Base-by-base conservation (phyloP, 2,888 invertebrate genomes). In the Clanis bilineata region DNA sequence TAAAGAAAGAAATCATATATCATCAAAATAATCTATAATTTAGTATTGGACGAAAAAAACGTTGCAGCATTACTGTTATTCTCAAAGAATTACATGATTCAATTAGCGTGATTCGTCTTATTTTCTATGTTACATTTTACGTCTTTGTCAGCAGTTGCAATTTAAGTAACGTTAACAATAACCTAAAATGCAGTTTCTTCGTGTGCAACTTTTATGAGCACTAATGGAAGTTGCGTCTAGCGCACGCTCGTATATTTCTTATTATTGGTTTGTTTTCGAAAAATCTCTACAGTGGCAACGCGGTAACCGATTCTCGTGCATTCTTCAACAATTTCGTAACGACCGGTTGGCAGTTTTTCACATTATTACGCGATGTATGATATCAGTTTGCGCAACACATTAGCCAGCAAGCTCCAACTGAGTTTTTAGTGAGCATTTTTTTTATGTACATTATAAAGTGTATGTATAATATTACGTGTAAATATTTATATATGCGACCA, bases 391-490 rank as follows among this genome's bases (percentile, higher is more conserved):
- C 63, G 65, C 63, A 71, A 71, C 44, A 56, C 44, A 61, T 70
- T 71, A 67, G 61, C 69, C 65, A 58, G 63, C 62, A 71, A 58
- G 47, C 55, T 62, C 39, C 62, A 64, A 63, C 63, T 70, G 65
- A 57, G 61, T 59, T 67, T 60, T 56, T 38, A 56, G 36, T 38
- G 23, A 56, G 38, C 38, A 56, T 21, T 55, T 23, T 54, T n/a
- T 56, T 56, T 56, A 56, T 21, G 55, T 56, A 56, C 55, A 23
- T 55, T 55, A 38, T 56, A 56, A 56, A 56, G 23, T 56, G 39
- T 38, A 12, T 47, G 15, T 55, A 57, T 57, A 44, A 43, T 43
- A 28, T 57, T 57, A 41, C 43, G n/a, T 10, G 43, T 57, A 57
- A 57, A 57, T 43, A 28, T 41, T 57, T 41, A 43, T 41, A 41